These are phyloP conservation scores for Caenorhabditis drosophilae DNA, from an alignment of 2,888 invertebrate genomes.

Conservation along the genomic window DNA sequence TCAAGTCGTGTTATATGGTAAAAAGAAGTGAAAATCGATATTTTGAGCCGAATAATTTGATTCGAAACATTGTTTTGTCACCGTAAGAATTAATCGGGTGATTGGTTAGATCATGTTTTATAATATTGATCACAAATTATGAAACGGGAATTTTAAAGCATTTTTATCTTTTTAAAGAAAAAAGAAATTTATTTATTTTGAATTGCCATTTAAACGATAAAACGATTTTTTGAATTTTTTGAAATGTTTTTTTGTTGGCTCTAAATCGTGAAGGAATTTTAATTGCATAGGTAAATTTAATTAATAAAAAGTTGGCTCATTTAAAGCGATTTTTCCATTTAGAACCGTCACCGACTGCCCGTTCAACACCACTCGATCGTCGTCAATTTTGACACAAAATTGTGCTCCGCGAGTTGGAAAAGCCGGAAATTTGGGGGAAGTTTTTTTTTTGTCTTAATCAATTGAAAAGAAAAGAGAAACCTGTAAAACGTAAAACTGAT, in stretches of 20 bases:
- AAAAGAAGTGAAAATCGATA: neutral
- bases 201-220: too few species aligned
- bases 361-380: conserved; percentile 28
- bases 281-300: too few species aligned
- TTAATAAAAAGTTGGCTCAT: conserved; percentile 31
- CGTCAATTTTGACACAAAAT: conserved; percentile 35
- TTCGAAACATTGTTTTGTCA: neutral
- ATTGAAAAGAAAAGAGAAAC: conserved; percentile 4
- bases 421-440: too few species aligned
- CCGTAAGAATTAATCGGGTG: too few species aligned
- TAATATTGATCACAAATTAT: neutral
- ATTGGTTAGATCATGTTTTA: neutral
- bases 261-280: too few species aligned
- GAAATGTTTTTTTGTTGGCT: too few species aligned
- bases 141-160: too few species aligned
- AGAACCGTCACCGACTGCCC: conserved; percentile 36
- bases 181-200: too few species aligned
- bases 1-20: conserved; percentile 7
- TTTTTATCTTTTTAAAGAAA: too few species aligned
- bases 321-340: conserved; percentile 27
- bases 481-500: conserved; percentile 36
- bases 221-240: too few species aligned
- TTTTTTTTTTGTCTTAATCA: neutral
- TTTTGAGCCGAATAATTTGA: neutral
- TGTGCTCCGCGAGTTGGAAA: conserved; percentile 45